Conservation (phyloP, 2,797 vertebrate genomes). For the Mus minutoides region DNA sequence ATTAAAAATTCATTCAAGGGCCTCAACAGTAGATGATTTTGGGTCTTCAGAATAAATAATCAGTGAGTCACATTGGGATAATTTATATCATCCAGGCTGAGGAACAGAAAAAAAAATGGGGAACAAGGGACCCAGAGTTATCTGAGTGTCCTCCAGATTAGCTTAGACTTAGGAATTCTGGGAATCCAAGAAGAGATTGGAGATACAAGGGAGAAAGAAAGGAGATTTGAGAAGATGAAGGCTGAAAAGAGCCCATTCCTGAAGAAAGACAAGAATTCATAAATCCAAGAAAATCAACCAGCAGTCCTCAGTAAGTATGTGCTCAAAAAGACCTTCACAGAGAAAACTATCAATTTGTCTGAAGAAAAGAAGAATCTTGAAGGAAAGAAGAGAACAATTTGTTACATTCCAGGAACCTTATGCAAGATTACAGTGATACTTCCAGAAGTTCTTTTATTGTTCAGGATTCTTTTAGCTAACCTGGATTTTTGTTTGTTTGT, state of each 20-base stretch:
- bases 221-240: not conserved
- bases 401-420: not conserved
- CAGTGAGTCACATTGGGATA: not conserved
- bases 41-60: not conserved
- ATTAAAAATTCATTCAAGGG: not conserved
- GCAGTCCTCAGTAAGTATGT: not conserved
- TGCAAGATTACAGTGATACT: not conserved
- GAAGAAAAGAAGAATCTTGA: not conserved
- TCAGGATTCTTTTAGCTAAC: no score
- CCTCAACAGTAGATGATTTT: not conserved
- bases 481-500: no score
- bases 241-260: not conserved
- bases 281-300: not conserved
- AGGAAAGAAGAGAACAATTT: not conserved
- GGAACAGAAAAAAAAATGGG: not conserved
- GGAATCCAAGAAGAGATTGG: not conserved
- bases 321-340: not conserved
- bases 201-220: not conserved
- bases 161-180: not conserved
- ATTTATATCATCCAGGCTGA: not conserved
- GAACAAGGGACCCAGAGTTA: not conserved
- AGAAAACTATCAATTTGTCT: not conserved
- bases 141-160: not conserved
- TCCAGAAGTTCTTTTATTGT: no score
- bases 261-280: slow-evolving; percentile 21